Evolutionary conservation across 1,140 invertebrate species (phyloP), one percentile per base, ranked within the genome.

Genomic region (Danaus melanippus): DNA sequence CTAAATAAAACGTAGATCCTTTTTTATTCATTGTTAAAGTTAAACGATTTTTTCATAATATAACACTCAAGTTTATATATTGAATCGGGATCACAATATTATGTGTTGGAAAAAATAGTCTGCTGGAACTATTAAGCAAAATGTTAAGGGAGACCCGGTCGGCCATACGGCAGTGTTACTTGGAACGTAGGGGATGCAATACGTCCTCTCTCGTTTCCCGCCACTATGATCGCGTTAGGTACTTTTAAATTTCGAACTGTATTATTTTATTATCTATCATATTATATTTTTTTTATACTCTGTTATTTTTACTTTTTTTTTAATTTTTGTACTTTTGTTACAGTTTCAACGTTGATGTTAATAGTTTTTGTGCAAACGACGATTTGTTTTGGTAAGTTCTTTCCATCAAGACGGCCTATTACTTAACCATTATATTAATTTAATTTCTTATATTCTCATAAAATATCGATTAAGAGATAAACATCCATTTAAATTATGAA

Each of bases 151-250:
- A 41, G 32, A 39, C 11, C 2, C 15, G 8, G 12, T 12, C 15
- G 10, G 21, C 7, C 21, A 32, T 50, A 50, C 55, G 55, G 55
- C 51, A 62, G 60, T 62, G 15, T 51, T 32, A 12, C 9, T 11
- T 42, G 51, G 21, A n/a, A 45, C 32, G 46, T 54, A 63, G 65
- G 62, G 67, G 60, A 63, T 55, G 58, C 43, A 53, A 71, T 54
- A 66, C 79, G 79, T 62, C 53, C 51, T 56, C 48, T 46, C 12
- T 48, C 70, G 64, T 67, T 79, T 81, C 69, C 70, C 74, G 70
- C 70, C 75, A 74, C 71, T 63, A 79, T 76, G 74, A 57, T 56
- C 69, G 67, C 69, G 67, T 69, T 63, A 74, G 78, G 76, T 79
- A 71, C 40, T 41, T 32, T 32, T 32, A 8, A 32, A 32, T 32